Evolutionary conservation across 2,888 invertebrate genomes (phyloP).

Genomic region (Drosophila koepferae): DNA sequence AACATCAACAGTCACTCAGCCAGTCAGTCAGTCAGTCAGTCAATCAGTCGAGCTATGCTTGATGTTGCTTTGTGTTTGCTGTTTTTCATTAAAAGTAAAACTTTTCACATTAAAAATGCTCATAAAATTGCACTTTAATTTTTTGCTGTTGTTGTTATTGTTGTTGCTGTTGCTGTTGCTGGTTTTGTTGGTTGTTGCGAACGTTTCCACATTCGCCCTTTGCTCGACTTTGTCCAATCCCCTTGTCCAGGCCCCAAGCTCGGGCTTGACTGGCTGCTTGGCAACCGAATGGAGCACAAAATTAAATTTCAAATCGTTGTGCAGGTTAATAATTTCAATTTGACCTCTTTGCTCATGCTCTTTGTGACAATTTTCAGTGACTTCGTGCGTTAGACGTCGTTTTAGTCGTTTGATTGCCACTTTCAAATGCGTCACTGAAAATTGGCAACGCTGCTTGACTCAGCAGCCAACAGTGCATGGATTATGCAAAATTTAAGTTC

Average conservation of each 20-base stretch:
- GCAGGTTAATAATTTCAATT: conserved; percentile 75
- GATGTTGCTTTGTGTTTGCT: conserved; percentile 41
- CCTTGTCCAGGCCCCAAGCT: conserved; percentile 5
- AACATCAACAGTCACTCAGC: conserved; percentile 15
- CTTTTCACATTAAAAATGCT: conserved; percentile 78
- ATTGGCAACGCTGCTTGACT: conserved; percentile 2
- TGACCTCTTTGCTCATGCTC: conserved; percentile 62
- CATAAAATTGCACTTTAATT: conserved; percentile 80
- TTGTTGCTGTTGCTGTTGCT: not conserved
- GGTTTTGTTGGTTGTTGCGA: conserved; percentile 31
- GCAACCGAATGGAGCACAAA: conserved; percentile 29
- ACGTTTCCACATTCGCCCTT: conserved; percentile 47
- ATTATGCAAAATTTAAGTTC: not conserved
- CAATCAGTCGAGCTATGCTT: conserved; percentile 42
- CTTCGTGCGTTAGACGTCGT: conserved; percentile 13
- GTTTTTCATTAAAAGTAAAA: conserved; percentile 73
- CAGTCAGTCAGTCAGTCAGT: conserved; percentile 23
- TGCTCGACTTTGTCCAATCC: conserved; percentile 55
- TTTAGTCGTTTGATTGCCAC: conserved; percentile 7
- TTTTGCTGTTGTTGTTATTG: not conserved
- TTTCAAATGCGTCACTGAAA: conserved; percentile 3
- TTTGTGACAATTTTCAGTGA: conserved; percentile 34
- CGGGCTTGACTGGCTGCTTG: conserved; percentile 3
- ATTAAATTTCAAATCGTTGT: conserved; percentile 75
- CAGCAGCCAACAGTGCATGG: not conserved